Base-by-base conservation (phyloP, 2,888 invertebrate genomes). In the Xestia rhomboidea region DNA sequence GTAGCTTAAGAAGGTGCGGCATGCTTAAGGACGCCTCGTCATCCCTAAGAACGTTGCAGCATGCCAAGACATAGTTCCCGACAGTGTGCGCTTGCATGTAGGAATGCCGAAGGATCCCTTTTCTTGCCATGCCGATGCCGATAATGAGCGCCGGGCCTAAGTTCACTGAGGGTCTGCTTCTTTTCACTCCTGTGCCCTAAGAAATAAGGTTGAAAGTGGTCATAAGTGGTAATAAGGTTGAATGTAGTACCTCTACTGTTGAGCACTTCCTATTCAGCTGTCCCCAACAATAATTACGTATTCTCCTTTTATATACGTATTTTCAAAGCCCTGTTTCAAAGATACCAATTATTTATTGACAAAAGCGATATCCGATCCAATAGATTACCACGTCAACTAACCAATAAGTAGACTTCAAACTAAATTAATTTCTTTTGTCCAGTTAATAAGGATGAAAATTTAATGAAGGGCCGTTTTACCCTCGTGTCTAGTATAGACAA, bases 341-440 rank as follows among this genome's bases (percentile, higher is more conserved):
- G n/a, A 68, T 77, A 71, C 64, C 73, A 85, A 81, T 79, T 76
- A 84, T 73, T 71, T 68, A 81, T 38, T 68, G 62, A 86, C 76
- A 79, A 75, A 78, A 77, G 60, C 79, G 74, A 63, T 64, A 75
- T 77, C 73, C 70, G 46, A 76, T 76, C 79, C 68, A 81, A 85
- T 84, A 82, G 75, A 82, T 77, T 68, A 82, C 68, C 51, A 75
- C 41, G 80, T 68, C 81, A 80, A 87, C 51, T 70, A 71, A 67
- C 73, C 64, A 85, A 72, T 67, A 73, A 75, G 62, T 46, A 57
- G 21, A 38, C 73, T 72, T 51, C 78, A 78, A 38, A 68, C 66
- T 44, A 77, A 81, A 80, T 74, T 27, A 68, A 74, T 41, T 68
- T 75, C 77, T 85, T 77, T 78, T 30, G 15, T 30, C 6, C 30